These are phyloP conservation scores for Laupala kohalensis DNA, from an alignment of 1,140 invertebrate species.

Conservation along the genomic window DNA sequence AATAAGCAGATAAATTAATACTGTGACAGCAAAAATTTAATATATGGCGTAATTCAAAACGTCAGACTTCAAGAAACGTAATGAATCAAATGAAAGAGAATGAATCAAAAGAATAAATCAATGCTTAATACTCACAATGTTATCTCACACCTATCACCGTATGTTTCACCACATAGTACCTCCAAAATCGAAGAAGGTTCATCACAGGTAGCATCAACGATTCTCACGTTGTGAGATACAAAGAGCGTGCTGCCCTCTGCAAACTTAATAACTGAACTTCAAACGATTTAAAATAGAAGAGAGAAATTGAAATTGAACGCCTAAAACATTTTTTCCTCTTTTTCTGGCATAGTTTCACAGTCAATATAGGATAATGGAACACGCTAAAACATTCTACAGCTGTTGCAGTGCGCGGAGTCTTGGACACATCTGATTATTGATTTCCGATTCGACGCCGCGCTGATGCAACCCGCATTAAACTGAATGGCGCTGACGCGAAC, in stretches of 20 bases:
- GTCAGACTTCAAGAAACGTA: no score
- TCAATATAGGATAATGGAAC: no score
- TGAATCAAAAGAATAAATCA: no score
- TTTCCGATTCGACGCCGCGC: not conserved
- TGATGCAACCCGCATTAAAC: not conserved
- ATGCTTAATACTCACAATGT: not conserved
- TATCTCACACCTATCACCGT: not conserved
- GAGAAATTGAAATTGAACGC: no score
- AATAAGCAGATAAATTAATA: no score
- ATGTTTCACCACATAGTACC: not conserved
- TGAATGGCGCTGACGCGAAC: not conserved
- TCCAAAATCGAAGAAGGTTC: not conserved
- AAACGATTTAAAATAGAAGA: no score
- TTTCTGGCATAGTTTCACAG: no score
- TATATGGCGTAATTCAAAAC: no score
- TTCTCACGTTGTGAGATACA: not conserved
- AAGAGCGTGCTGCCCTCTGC: not conserved
- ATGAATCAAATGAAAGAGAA: no score
- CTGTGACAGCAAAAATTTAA: no score
- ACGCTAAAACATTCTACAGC: no score
- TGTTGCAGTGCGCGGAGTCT: not conserved
- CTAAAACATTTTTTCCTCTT: no score
- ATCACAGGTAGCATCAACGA: not conserved
- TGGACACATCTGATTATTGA: not conserved
- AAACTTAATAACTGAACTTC: not conserved